These are phyloP conservation scores for Ectemnius cavifrons DNA, from an alignment of 2,888 invertebrate genomes.

Conservation along the genomic window DNA sequence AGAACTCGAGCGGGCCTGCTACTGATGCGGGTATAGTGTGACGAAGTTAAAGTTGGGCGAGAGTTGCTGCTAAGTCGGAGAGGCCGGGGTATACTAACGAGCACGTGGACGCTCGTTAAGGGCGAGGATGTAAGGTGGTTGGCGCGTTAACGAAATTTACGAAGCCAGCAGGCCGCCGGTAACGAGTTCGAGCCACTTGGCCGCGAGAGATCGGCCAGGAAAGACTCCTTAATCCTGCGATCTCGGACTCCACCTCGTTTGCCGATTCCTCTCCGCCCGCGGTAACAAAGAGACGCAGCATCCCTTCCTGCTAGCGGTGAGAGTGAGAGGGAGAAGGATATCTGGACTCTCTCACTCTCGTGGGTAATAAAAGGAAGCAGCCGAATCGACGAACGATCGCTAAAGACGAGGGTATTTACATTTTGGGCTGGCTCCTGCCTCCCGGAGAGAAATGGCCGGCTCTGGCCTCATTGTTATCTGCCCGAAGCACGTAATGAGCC, in stretches of 20 bases:
- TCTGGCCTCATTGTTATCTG: too few relatives aligned
- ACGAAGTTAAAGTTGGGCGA: slow-evolving; percentile 52
- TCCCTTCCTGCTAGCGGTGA: not conserved
- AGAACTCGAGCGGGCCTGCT: not conserved
- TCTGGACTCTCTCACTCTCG: not conserved
- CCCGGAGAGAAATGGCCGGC: slow-evolving; percentile 1
- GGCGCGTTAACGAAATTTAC: slow-evolving; percentile 68
- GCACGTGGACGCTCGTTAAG: slow-evolving; percentile 66
- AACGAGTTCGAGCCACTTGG: slow-evolving; percentile 55
- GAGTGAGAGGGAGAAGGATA: not conserved
- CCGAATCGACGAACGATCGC: slow-evolving; percentile 4
- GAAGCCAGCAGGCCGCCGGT: slow-evolving; percentile 55
- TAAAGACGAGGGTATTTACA: slow-evolving; percentile 3
- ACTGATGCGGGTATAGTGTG: slow-evolving; percentile 24
- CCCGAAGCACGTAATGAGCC: too few relatives aligned
- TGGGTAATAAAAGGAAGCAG: not conserved
- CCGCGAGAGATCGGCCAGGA: slow-evolving; percentile 22
- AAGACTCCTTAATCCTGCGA: slow-evolving; percentile 43
- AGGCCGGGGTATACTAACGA: slow-evolving; percentile 57
- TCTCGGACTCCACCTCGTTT: slow-evolving; percentile 17
- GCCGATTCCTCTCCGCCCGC: not conserved
- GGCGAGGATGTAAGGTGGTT: slow-evolving; percentile 52
- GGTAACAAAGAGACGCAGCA: not conserved
- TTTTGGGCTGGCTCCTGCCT: not conserved
- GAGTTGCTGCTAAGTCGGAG: slow-evolving; percentile 34